These are phyloP conservation scores for Rhynchotus rufescens DNA, from an alignment of 2,797 vertebrate species.

Conservation along the genomic window DNA sequence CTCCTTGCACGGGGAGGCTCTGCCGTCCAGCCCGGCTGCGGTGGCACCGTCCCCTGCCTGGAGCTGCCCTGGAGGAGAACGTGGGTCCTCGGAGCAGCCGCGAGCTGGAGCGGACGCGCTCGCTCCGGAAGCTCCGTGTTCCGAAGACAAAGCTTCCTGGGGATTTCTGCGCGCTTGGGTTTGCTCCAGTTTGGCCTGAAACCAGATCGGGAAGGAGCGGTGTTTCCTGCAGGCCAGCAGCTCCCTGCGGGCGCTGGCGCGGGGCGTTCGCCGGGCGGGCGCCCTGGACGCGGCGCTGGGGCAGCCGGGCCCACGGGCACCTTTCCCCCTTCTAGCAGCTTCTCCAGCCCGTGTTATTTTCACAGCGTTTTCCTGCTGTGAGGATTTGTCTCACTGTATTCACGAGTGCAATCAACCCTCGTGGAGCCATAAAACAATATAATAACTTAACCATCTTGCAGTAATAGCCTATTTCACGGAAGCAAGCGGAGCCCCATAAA, in stretches of 20 bases:
- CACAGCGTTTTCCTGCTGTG: background rate
- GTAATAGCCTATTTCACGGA: accelerated
- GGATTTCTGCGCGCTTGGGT: conserved; percentile 9
- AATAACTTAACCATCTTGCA: background rate
- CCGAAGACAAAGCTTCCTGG: conserved; percentile 19
- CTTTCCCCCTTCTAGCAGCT: background rate
- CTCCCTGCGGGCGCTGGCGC: background rate
- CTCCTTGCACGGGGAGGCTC: background rate
- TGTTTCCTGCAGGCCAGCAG: background rate
- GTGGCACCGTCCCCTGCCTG: background rate
- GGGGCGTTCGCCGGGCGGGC: accelerated
- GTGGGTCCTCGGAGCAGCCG: background rate
- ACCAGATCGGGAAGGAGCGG: conserved; percentile 20
- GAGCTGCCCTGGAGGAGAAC: background rate
- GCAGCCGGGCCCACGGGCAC: too few species aligned
- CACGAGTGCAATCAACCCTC: background rate
- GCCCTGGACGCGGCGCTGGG: background rate
- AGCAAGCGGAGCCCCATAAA: background rate
- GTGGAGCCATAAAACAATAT: background rate
- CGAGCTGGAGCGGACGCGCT: background rate
- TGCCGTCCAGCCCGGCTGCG: background rate
- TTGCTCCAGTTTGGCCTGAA: background rate
- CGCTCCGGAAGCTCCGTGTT: background rate
- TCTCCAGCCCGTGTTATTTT: accelerated
- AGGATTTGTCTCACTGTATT: accelerated